Conservation (phyloP, 2,797 vertebrate species). For the Jordanella pulchra region DNA sequence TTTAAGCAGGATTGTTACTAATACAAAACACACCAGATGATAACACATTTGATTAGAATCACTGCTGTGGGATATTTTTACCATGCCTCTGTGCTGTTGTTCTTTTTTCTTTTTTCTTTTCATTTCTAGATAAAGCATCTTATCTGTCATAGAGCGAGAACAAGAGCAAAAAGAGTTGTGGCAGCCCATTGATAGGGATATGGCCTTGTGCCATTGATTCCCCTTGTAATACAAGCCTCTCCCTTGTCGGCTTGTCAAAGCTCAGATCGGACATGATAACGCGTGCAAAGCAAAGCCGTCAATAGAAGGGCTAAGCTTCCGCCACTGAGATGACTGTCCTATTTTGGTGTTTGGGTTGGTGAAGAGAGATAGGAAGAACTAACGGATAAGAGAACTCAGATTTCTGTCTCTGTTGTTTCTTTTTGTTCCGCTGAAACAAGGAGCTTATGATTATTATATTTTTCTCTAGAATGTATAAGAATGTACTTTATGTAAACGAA, state of each 20-base stretch:
- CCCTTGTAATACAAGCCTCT: slow-evolving; percentile 80
- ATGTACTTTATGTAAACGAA: not conserved
- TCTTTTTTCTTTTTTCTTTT: slow-evolving; percentile 17
- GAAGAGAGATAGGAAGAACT: slow-evolving; percentile 36
- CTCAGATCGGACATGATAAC: slow-evolving; percentile 78
- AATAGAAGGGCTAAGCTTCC: slow-evolving; percentile 68
- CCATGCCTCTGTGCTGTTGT: slow-evolving; percentile 7
- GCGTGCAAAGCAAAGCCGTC: slow-evolving; percentile 57
- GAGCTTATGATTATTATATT: not conserved
- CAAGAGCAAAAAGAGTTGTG: slow-evolving; percentile 65
- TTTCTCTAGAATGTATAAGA: not conserved
- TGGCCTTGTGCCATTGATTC: slow-evolving; percentile 71
- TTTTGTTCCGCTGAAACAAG: not conserved
- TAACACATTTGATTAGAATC: slow-evolving; percentile 21
- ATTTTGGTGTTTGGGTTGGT: slow-evolving; percentile 43
- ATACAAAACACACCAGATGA: slow-evolving; percentile 37
- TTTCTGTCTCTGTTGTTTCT: slow-evolving; percentile 36
- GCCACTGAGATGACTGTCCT: slow-evolving; percentile 65
- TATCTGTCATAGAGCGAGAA: slow-evolving; percentile 52
- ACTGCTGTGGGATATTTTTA: slow-evolving; percentile 17
- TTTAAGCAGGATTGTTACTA: slow-evolving; percentile 8
- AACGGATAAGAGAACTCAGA: slow-evolving; percentile 37
- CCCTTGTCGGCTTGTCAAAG: slow-evolving; percentile 77
- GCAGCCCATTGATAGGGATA: slow-evolving; percentile 76
- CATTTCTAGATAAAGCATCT: slow-evolving; percentile 47